These are phyloP conservation scores for Alloplasta piceator DNA, from an alignment of 2,888 invertebrate genomes.

Conservation along the genomic window DNA sequence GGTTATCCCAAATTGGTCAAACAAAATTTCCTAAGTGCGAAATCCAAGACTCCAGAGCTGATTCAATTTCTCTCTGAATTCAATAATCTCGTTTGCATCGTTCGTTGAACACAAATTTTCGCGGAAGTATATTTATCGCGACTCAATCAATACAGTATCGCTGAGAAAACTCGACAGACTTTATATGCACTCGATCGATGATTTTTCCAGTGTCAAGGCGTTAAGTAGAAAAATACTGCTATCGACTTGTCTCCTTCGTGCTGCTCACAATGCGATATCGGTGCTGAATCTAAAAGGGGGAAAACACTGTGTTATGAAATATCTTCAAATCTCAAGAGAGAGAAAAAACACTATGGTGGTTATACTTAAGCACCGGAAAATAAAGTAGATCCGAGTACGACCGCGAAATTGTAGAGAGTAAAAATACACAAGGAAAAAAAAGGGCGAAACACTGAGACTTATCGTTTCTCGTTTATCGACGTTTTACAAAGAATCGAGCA, in stretches of 20 bases:
- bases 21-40: neutral
- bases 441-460: conserved; percentile 13
- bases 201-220: conserved; percentile 11
- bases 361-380: conserved; percentile 12
- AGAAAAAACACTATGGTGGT: neutral
- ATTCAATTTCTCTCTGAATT: neutral
- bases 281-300: conserved; percentile 23
- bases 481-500: conserved; percentile 33
- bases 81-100: neutral
- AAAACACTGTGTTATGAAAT: conserved; percentile 1
- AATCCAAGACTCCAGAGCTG: neutral
- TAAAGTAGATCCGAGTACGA: conserved; percentile 1
- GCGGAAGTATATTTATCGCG: neutral
- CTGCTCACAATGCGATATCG: conserved; percentile 5
- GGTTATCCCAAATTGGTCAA: neutral
- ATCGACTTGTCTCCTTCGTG: neutral
- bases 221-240: conserved; percentile 25
- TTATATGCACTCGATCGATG: conserved; percentile 3
- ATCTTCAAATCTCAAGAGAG: neutral
- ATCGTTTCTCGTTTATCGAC: conserved; percentile 30
- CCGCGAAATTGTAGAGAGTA: neutral
- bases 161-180: neutral
- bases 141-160: conserved; percentile 33
- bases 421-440: neutral
- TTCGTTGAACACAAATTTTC: conserved; percentile 1